Evolutionary conservation across 2,888 invertebrate species (phyloP).

Genomic region (Tachina fera): DNA sequence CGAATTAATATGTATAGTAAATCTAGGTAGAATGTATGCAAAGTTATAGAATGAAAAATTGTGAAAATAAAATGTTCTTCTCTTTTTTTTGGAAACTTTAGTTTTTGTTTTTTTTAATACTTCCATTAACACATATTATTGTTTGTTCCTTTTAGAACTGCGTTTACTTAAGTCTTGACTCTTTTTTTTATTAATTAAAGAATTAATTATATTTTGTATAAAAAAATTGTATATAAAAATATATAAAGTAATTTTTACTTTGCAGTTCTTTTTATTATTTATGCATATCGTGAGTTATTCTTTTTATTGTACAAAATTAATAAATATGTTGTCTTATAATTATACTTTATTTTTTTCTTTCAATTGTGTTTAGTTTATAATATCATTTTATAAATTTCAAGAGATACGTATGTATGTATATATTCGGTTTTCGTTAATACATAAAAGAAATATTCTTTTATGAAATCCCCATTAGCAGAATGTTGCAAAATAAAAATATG

Average conservation of each 20-base stretch:
- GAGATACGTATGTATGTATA: no score
- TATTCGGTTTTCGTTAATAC: no score
- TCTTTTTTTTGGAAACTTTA: not conserved
- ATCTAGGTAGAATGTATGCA: slow-evolving; percentile 37
- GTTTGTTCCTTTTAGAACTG: slow-evolving; percentile 15
- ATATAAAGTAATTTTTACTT: slow-evolving; percentile 15
- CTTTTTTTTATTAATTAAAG: slow-evolving; percentile 31
- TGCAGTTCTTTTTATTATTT: not conserved
- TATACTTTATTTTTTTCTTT: not conserved
- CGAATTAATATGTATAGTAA: slow-evolving; percentile 12
- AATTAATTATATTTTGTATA: slow-evolving; percentile 2
- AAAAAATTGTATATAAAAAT: slow-evolving; percentile 28
- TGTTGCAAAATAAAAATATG: no score
- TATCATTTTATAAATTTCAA: not conserved
- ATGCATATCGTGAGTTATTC: not conserved
- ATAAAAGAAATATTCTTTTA: no score
- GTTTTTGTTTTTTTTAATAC: not conserved
- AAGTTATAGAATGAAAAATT: slow-evolving; percentile 3
- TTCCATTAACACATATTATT: not conserved
- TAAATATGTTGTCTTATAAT: not conserved
- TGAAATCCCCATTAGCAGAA: no score
- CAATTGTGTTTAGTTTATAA: not conserved
- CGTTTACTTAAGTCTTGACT: slow-evolving; percentile 51
- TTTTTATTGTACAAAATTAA: not conserved
- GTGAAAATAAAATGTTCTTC: not conserved